Evolutionary conservation across 2,888 invertebrate species (phyloP), one percentile per base, ranked within the genome.

Genomic region (Agriotes lineatus): DNA sequence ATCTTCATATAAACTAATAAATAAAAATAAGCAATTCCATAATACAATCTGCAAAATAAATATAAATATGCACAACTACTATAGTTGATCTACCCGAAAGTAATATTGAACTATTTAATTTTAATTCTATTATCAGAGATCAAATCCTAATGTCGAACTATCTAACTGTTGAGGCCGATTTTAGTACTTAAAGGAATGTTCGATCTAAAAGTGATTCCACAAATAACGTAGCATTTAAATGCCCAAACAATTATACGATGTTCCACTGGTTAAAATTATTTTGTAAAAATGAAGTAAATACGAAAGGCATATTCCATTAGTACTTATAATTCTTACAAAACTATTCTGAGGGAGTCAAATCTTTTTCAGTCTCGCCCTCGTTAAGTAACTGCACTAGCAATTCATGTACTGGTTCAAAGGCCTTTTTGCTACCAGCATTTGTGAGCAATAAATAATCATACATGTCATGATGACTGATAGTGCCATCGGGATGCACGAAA

Each of bases 401-500:
- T 83, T 95, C 94, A 82, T 93, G 90, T 56, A 95, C 90, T 16
- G 94, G 93, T 84, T 94, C 94, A 83, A 95, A 95, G 7, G 93
- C 92, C 84, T 96, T 96, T 79, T 90, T 89, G 83, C 95, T 95
- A 60, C 96, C 96, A 56, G 91, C 89, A 84, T 93, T 93, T 1
- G 95, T 96, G 68, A 96, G 88, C 80, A 95, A 92, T 56, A 96
- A 88, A 84, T 95, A 97, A 84, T 97, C 96, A 81, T 94, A 92
- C 94, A 97, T 94, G 82, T 96, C 96, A 79, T 92, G 92, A 80
- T 94, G 95, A 81, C 93, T 93, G 67, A 96, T 95, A 45, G 90
- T 89, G 1, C 94, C 93, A 85, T 93, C 93, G 50, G 88, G 87
- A 83, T 93, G 93, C 62, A 94, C 86, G 74, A 94, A 89, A 50